These are phyloP conservation scores for Amphimallon solstitiale DNA, from an alignment of 2,888 invertebrate species.

Conservation along the genomic window DNA sequence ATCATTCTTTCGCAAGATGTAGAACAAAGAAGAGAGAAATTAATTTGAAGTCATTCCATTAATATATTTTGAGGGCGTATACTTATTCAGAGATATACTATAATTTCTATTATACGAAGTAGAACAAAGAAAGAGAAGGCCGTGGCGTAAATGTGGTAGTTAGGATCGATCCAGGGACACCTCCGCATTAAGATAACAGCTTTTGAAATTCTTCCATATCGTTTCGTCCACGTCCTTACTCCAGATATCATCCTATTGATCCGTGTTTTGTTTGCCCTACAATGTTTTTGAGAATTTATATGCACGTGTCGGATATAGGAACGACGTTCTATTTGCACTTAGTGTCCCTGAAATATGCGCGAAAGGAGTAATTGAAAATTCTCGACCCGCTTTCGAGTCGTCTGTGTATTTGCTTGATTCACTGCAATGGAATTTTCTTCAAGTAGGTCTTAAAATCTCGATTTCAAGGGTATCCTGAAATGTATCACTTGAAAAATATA, in stretches of 20 bases:
- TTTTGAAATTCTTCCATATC: constrained; percentile 32
- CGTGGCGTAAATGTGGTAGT: constrained; percentile 5
- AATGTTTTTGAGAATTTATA: constrained; percentile 21
- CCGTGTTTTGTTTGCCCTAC: constrained; percentile 28
- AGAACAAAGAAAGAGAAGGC: constrained; percentile 10
- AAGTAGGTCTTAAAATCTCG: neutral
- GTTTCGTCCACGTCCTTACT: constrained; percentile 27
- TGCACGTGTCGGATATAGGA: constrained; percentile 26
- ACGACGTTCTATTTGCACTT: constrained; percentile 4
- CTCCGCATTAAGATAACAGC: constrained; percentile 32
- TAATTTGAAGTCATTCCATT: too few species aligned
- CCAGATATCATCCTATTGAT: constrained; percentile 27
- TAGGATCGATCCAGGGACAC: constrained; percentile 26
- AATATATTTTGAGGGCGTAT: neutral
- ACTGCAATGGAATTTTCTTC: neutral
- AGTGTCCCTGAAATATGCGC: constrained; percentile 11
- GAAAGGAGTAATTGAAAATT: constrained; percentile 23
- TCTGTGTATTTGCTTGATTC: neutral
- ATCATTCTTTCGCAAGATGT: too few species aligned
- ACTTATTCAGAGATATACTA: neutral
- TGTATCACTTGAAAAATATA: neutral
- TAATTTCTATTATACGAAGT: neutral
- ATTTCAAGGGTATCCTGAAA: neutral
- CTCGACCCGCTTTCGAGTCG: constrained; percentile 5
- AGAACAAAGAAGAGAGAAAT: too few species aligned